Evolutionary conservation across 2,797 vertebrate genomes (phyloP).

Genomic region (Sebastes wilsoni): DNA sequence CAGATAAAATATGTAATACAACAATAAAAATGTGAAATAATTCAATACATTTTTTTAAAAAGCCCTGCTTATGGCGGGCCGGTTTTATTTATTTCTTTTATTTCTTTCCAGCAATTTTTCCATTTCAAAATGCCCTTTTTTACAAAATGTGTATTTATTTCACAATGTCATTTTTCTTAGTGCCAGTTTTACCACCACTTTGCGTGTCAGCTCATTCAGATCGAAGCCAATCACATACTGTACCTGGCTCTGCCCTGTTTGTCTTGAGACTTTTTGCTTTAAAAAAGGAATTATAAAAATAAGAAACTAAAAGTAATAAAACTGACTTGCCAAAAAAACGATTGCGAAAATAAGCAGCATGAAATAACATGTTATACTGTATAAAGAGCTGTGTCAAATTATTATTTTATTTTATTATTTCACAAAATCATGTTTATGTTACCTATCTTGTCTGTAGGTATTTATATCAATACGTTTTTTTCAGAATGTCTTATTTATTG

Average conservation of each 20-base stretch:
- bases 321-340: background rate
- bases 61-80: background rate
- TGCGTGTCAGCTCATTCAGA: background rate
- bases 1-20: background rate
- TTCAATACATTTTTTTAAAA: background rate
- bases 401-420: background rate
- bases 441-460: background rate
- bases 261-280: background rate
- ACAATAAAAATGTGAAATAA: background rate
- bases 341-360: background rate
- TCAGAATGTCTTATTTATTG: background rate
- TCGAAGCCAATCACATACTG: background rate
- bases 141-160: background rate
- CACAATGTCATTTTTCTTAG: background rate
- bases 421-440: background rate
- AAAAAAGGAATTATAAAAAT: background rate
- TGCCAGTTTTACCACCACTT: background rate
- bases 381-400: background rate
- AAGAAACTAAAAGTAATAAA: background rate
- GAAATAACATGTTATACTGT: background rate
- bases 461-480: background rate
- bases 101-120: background rate
- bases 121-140: background rate
- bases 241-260: background rate
- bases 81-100: background rate